Percentiles rank a stretch among this genome's conserved stretches.
Evolutionary conservation across 2,888 invertebrate species (phyloP).

Genomic region (Neoitamus cyanurus): DNA sequence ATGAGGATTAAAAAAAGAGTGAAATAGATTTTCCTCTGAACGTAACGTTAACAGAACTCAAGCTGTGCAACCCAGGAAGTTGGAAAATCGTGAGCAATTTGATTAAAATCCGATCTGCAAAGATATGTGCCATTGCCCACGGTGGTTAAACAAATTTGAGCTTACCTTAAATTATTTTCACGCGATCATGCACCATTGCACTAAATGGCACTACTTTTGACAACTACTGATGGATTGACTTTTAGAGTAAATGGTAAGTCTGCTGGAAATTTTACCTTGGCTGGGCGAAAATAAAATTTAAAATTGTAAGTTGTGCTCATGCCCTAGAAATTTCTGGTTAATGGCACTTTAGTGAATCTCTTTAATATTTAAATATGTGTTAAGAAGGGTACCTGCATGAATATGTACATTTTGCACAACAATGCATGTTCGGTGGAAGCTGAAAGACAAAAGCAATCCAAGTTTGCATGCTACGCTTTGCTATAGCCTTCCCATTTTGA

Average conservation of each 20-base stretch:
- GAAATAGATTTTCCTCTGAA: background rate
- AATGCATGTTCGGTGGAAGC: background rate
- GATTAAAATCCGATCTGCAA: background rate
- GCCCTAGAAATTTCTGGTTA: background rate
- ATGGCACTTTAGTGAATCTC: background rate
- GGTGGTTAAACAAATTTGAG: background rate
- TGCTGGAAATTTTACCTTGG: background rate
- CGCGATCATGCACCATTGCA: background rate
- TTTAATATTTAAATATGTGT: conserved; percentile 17
- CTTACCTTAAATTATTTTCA: background rate
- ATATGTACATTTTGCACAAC: background rate
- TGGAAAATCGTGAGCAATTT: background rate
- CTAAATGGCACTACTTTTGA: background rate
- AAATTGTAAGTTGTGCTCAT: background rate
- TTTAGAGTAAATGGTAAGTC: background rate
- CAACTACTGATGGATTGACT: background rate
- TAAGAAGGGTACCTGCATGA: background rate
- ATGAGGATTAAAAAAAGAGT: no score
- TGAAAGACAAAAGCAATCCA: background rate
- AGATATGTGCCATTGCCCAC: no score
- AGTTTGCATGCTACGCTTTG: background rate
- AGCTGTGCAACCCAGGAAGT: background rate
- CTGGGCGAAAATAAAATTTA: background rate
- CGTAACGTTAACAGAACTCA: background rate
- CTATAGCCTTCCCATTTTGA: background rate